Percentiles rank a stretch among this genome's conserved stretches.
Conservation (phyloP, 1,140 invertebrate species). For the Leguminivora glycinivorella region DNA sequence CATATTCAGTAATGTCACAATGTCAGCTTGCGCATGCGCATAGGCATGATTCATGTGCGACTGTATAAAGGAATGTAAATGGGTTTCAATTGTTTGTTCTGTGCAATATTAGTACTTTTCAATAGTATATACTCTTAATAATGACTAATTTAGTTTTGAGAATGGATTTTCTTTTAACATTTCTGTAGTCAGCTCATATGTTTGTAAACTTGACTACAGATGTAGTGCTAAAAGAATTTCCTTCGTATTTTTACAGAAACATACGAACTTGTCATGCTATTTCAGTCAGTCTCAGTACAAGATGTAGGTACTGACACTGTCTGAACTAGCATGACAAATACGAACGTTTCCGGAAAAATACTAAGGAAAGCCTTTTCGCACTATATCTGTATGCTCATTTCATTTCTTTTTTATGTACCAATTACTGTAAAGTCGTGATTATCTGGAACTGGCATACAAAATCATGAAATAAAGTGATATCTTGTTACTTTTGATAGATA, state of each 20-base stretch:
- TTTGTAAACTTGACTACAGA: too few species aligned
- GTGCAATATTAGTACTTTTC: not conserved
- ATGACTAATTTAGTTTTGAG: not conserved
- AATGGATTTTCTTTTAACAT: not conserved
- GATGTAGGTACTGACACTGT: too few species aligned
- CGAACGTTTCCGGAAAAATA: too few species aligned
- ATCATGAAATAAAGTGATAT: not conserved
- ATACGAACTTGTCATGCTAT: too few species aligned
- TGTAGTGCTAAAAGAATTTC: too few species aligned
- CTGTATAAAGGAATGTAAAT: constrained; percentile 27
- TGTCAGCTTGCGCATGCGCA: constrained; percentile 20
- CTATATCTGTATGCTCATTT: too few species aligned
- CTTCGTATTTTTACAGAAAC: too few species aligned
- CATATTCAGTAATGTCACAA: constrained; percentile 45
- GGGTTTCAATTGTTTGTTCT: constrained; percentile 22
- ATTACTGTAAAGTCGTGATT: not conserved
- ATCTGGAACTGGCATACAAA: not conserved
- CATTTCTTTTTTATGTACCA: not conserved
- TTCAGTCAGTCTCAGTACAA: too few species aligned
- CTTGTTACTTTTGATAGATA: not conserved
- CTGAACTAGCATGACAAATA: too few species aligned
- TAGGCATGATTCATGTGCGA: constrained; percentile 20
- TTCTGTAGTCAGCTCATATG: too few species aligned
- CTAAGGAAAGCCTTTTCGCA: too few species aligned
- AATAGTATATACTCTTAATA: not conserved